These are phyloP conservation scores for Rhopilema esculentum DNA, from an alignment of 30 jellyfish, hydroid and myxozoan species.

Conservation along the genomic window DNA sequence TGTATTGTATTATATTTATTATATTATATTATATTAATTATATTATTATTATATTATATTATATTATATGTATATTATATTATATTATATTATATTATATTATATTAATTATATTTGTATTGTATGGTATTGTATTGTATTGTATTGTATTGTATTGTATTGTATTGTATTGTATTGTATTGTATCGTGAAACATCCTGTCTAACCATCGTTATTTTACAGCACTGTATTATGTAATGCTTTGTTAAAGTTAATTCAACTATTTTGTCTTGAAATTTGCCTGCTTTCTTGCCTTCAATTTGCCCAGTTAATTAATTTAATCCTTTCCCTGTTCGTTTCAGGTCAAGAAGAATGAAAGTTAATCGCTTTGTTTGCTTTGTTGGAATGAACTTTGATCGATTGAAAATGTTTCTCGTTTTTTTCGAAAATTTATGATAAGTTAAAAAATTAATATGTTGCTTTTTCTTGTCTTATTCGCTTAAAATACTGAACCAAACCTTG, in stretches of 20 bases:
- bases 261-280: too few relatives aligned
- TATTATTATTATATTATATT: too few relatives aligned
- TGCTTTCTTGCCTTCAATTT: not conserved
- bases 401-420: slow-evolving; percentile 15
- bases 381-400: slow-evolving; percentile 47
- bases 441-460: too few relatives aligned
- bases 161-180: too few relatives aligned
- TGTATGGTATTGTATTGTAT: not conserved
- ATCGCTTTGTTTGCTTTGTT: slow-evolving; percentile 40
- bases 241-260: too few relatives aligned
- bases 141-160: not conserved
- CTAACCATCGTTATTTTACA: too few relatives aligned
- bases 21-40: too few relatives aligned
- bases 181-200: too few relatives aligned
- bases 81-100: too few relatives aligned
- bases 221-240: too few relatives aligned
- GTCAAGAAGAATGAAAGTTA: slow-evolving; percentile 8
- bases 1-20: not conserved
- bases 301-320: not conserved
- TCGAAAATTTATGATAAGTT: slow-evolving; percentile 9
- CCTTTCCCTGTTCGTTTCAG: slow-evolving; percentile 6
- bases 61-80: not conserved
- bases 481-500: too few relatives aligned
- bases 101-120: not conserved
- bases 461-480: not conserved